Conservation (phyloP, 2,113 vertebrate genomes). For the Opisthocomus hoazin region DNA sequence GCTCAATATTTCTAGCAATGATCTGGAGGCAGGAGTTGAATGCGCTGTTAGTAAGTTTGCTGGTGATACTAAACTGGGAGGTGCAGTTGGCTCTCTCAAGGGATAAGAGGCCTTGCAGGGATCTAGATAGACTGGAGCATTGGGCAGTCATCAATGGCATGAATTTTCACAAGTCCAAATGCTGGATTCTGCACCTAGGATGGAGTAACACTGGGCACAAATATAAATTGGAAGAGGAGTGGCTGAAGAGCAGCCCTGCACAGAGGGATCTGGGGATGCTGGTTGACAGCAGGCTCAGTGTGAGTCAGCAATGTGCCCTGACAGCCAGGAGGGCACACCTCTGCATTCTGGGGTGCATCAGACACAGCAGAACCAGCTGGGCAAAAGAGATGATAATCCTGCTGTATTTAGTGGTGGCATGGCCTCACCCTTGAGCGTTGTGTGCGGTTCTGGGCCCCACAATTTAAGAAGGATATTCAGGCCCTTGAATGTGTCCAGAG, state of each 20-base stretch:
- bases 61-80: not conserved
- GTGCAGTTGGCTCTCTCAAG: not conserved
- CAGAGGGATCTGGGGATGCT: not conserved
- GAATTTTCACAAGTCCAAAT: not conserved
- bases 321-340: not conserved
- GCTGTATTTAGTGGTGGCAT: rapidly evolving
- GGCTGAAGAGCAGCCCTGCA: not conserved
- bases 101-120: not conserved
- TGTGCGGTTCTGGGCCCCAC: too few relatives aligned
- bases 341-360: not conserved
- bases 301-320: not conserved
- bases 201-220: rapidly evolving
- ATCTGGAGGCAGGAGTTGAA: not conserved
- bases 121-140: not conserved
- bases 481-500: rapidly evolving
- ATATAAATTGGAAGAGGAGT: not conserved
- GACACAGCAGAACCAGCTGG: not conserved
- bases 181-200: not conserved
- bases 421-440: too few relatives aligned
- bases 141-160: not conserved
- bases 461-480: not conserved
- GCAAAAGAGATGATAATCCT: not conserved
- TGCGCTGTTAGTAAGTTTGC: not conserved
- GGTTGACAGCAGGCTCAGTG: not conserved
- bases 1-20: not conserved